Conservation (phyloP, 2,797 vertebrate species). For the Micromesistius poutassou region DNA sequence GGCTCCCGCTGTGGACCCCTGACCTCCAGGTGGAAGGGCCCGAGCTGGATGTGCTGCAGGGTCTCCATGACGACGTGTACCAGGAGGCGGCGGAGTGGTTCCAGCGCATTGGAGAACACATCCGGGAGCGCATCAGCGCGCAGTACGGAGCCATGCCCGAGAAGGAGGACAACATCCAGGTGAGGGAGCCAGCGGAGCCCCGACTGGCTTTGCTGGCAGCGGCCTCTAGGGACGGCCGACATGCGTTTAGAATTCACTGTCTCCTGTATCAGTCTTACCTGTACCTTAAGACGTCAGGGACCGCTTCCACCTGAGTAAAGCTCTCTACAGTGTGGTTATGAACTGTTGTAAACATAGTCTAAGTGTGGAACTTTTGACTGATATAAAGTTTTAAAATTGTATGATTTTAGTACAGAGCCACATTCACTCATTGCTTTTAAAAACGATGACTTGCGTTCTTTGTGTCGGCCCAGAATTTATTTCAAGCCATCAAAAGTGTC, state of each 20-base stretch:
- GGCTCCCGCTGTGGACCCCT: neutral
- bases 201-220: neutral
- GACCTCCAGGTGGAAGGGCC: constrained; percentile 72
- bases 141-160: constrained; percentile 81
- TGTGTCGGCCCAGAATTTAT: too few species aligned
- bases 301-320: neutral
- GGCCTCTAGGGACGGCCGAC: neutral
- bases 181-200: constrained; percentile 31
- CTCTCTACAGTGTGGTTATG: too few species aligned
- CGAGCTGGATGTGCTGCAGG: constrained; percentile 78
- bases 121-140: constrained; percentile 74
- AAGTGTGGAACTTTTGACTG: too few species aligned
- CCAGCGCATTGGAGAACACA: constrained; percentile 70
- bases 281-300: neutral
- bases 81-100: constrained; percentile 83
- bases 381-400: too few species aligned
- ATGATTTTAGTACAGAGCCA: too few species aligned
- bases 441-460: too few species aligned
- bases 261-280: neutral
- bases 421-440: too few species aligned
- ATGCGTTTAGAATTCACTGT: neutral
- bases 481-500: neutral
- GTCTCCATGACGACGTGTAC: constrained; percentile 84
- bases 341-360: too few species aligned
- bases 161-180: constrained; percentile 83